These are phyloP conservation scores for Emydura subglobosa DNA, from an alignment of 2,113 vertebrate species.

Conservation along the genomic window DNA sequence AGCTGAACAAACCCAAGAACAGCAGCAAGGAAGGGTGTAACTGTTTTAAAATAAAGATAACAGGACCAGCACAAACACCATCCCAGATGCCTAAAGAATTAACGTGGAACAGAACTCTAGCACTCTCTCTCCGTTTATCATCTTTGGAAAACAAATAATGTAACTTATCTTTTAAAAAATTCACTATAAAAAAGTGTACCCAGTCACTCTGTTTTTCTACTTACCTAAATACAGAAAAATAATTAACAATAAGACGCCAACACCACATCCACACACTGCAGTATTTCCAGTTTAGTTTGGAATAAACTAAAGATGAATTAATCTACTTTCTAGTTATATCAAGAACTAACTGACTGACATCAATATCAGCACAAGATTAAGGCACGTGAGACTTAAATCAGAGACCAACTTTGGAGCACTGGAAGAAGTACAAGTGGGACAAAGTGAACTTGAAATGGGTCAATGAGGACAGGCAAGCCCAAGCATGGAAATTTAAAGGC, in stretches of 20 bases:
- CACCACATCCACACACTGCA: not conserved
- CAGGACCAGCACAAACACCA: not conserved
- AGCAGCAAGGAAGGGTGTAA: not conserved
- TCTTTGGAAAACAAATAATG: not conserved
- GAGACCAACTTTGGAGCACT: not conserved
- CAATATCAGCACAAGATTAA: not conserved
- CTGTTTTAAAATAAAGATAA: not conserved
- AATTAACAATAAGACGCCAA: not conserved
- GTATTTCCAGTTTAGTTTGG: not conserved
- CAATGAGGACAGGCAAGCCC: not conserved
- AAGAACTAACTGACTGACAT: not conserved
- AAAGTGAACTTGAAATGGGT: not conserved
- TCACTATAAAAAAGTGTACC: not conserved
- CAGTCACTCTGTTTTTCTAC: not conserved
- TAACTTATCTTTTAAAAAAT: not conserved
- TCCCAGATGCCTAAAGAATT: not conserved
- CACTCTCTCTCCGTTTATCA: not conserved
- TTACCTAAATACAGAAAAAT: not conserved
- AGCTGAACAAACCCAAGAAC: not conserved
- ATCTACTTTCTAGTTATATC: not conserved
- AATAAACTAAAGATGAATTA: fast-evolving
- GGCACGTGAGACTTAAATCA: too few relatives aligned
- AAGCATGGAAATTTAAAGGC: not conserved
- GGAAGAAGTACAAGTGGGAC: not conserved
- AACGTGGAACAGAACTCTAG: not conserved